Conservation (phyloP, 2,113 vertebrate genomes). For the Paradisaea rubra region DNA sequence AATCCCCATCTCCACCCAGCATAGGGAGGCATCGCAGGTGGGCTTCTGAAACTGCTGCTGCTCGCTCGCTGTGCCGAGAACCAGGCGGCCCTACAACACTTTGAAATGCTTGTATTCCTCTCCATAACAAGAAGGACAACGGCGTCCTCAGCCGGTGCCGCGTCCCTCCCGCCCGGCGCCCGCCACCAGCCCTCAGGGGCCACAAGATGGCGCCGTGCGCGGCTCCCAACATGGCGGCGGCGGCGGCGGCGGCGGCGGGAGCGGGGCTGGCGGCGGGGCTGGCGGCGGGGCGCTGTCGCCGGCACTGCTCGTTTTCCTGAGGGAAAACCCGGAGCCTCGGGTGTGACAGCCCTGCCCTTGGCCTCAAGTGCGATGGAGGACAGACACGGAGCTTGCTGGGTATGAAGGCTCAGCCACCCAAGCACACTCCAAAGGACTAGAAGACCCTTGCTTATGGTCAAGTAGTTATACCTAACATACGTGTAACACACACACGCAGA, state of each 20-base stretch:
- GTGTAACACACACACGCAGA: background rate
- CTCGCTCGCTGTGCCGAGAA: background rate
- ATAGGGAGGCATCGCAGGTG: rapidly evolving
- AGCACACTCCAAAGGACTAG: rapidly evolving
- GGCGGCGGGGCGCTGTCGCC: rapidly evolving
- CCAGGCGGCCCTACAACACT: background rate
- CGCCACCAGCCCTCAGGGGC: background rate
- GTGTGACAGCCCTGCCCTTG: background rate
- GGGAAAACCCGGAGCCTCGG: background rate
- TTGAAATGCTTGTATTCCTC: background rate
- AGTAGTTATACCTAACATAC: too few relatives aligned
- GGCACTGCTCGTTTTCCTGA: rapidly evolving
- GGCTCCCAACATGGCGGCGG: rapidly evolving
- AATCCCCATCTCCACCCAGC: background rate
- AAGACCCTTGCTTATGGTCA: background rate
- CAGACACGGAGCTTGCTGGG: rapidly evolving
- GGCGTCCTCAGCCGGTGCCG: rapidly evolving
- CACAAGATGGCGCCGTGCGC: background rate
- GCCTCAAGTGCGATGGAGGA: background rate
- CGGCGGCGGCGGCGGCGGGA: rapidly evolving
- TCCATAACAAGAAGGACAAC: rapidly evolving
- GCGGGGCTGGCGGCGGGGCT: rapidly evolving
- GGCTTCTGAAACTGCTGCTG: background rate
- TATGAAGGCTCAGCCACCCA: too few relatives aligned
- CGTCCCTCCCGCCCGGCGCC: background rate